Base-by-base conservation (phyloP, 2,113 vertebrate genomes). In the Callithrix jacchus region DNA sequence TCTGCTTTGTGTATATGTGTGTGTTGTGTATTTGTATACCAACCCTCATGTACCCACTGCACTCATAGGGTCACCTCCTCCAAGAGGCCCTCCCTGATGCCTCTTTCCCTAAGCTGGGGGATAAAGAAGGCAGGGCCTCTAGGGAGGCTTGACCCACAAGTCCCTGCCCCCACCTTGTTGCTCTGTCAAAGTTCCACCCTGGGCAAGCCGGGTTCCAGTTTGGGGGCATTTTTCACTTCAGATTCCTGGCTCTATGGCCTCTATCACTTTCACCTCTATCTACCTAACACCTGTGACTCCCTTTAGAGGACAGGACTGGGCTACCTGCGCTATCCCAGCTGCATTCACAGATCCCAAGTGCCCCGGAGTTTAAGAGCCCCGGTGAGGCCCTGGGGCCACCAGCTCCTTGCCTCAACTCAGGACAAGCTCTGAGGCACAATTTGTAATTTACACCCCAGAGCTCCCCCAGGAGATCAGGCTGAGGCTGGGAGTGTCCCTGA, bases 151-250 rank as follows among this genome's bases (percentile, higher is more conserved):
- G 86, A 74, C 49, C 40, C 93, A 68, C 45, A 45, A 20, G 16
- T 42, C 25, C 47, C n/a, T 9, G 9, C 3, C 8, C 20, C 40
- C 49, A 49, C 30, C n/a, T 16, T 35, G 2, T 0, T 5, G 18
- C 61, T 18, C 32, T 32, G 21, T 71, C 37, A 8, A 35, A 3
- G 64, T 35, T 20, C 32, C 81, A 66, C 68, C 74, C 7, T 27
- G 23, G 7, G 12, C 23, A 2, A 17, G 11, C 18, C 7, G 1
- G 13, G 45, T 18, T 8, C 25, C 52, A 42, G 4, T 2, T 23
- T 97, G 74, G 81, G 47, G 84, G 71, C 54, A 95, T 88, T 94
- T 94, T 92, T 97, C 93, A 84, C 86, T 97, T 89, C 81, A 91
- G 76, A 77, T 17, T 58, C 32, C n/a, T 11, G 49, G 27, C 45